These are phyloP conservation scores for Glandiceps talaboti DNA, from an alignment of 53 echinoderm and acorn worm species.

Conservation along the genomic window DNA sequence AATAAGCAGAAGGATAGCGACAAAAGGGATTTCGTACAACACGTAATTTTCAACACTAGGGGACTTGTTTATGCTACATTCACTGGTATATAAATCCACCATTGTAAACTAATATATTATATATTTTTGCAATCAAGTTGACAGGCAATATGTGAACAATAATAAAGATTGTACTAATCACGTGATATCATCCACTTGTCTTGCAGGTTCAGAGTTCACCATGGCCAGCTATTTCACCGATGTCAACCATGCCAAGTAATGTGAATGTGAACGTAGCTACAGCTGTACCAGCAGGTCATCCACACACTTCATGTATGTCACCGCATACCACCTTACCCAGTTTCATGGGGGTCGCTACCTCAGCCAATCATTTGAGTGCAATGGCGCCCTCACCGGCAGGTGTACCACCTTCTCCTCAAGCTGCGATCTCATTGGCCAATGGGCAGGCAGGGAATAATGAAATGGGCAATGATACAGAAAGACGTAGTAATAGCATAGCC, in stretches of 20 bases:
- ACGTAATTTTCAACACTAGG: too few relatives aligned
- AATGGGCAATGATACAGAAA: constrained; percentile 39
- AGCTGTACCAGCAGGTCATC: constrained; percentile 46
- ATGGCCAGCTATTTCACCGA: constrained; percentile 78
- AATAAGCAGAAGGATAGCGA: too few relatives aligned
- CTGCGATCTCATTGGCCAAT: too few relatives aligned
- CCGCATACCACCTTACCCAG: constrained; percentile 84
- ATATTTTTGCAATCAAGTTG: too few relatives aligned
- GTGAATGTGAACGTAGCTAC: constrained; percentile 16
- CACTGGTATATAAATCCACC: too few relatives aligned
- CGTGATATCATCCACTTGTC: too few relatives aligned
- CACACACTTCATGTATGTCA: constrained; percentile 89
- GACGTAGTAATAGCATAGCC: constrained; percentile 88
- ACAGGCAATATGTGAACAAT: too few relatives aligned
- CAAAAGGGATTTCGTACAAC: too few relatives aligned
- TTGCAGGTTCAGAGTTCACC: constrained; percentile 77
- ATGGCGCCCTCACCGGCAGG: constrained; percentile 33
- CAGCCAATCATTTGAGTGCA: constrained; percentile 17
- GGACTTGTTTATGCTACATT: too few relatives aligned
- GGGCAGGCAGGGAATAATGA: neutral
- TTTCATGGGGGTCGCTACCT: constrained; percentile 86
- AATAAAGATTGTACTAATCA: too few relatives aligned
- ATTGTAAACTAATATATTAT: too few relatives aligned
- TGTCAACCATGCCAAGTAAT: constrained; percentile 15
- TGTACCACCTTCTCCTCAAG: neutral